phyloP scores from a whole-genome alignment of 2,113 vertebrate species.

The Gallinago undulata region DNA sequence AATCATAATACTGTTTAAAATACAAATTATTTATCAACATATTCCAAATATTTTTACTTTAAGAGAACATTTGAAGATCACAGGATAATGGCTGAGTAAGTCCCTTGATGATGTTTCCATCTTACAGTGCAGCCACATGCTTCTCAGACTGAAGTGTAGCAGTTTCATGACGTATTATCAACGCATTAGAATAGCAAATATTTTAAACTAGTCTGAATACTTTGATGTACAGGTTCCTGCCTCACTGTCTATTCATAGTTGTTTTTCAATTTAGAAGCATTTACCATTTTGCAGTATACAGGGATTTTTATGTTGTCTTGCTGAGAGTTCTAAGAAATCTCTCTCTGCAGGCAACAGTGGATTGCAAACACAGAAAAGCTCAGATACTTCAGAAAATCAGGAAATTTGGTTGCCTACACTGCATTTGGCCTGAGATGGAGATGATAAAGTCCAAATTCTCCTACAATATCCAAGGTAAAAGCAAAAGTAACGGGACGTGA shows the following conservation, averaged over 20 bases:
- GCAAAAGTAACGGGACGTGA: neutral
- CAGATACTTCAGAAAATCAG: neutral
- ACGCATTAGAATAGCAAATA: neutral
- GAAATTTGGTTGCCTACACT: neutral
- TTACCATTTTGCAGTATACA: neutral
- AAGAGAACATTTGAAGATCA: neutral
- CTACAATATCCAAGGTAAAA: neutral
- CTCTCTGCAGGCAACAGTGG: neutral
- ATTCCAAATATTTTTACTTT: neutral
- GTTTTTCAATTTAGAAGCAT: neutral
- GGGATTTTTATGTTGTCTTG: neutral
- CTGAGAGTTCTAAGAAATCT: neutral
- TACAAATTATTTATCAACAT: neutral
- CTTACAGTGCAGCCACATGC: neutral
- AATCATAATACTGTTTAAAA: neutral
- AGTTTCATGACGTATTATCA: neutral
- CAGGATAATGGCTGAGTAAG: neutral
- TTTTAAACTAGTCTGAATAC: neutral
- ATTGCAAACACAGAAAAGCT: neutral
- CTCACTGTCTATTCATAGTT: neutral
- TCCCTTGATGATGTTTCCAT: neutral
- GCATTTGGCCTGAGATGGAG: neutral
- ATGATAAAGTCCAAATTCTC: neutral
- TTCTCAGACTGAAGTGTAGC: neutral
- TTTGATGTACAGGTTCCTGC: neutral